These are phyloP conservation scores for Rhingia rostrata DNA, from an alignment of 2,888 invertebrate genomes.

Conservation along the genomic window DNA sequence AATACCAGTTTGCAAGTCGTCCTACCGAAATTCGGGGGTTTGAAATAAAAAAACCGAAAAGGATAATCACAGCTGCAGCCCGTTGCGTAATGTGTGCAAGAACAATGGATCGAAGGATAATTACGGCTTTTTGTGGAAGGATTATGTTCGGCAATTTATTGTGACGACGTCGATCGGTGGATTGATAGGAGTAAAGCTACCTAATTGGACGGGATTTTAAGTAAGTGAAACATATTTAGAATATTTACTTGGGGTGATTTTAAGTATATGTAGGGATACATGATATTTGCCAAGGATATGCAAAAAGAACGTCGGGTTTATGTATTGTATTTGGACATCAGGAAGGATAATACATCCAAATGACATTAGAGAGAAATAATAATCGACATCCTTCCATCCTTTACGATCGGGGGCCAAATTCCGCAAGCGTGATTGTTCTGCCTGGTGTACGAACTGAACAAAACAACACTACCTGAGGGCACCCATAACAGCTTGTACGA, in stretches of 20 bases:
- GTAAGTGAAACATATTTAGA: conserved; percentile 66
- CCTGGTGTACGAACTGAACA: too few relatives aligned
- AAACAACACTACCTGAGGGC: too few relatives aligned
- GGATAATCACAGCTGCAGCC: conserved; percentile 67
- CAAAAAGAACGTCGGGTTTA: too few relatives aligned
- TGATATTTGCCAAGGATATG: not conserved
- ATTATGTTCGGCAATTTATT: conserved; percentile 61
- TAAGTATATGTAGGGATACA: conserved; percentile 13
- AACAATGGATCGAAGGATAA: conserved; percentile 52
- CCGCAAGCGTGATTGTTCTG: too few relatives aligned
- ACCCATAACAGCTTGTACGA: too few relatives aligned
- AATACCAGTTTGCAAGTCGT: conserved; percentile 62
- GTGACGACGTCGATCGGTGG: conserved; percentile 35
- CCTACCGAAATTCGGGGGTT: conserved; percentile 50
- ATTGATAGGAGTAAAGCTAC: conserved; percentile 39
- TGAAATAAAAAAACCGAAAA: conserved; percentile 16
- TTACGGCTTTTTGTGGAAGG: conserved; percentile 47
- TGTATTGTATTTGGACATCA: too few relatives aligned
- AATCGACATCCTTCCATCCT: too few relatives aligned
- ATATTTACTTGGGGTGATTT: conserved; percentile 22
- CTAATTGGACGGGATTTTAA: conserved; percentile 47
- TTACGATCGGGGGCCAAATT: too few relatives aligned
- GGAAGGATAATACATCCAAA: too few relatives aligned
- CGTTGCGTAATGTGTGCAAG: conserved; percentile 46
- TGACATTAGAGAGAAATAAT: too few relatives aligned